A percentile compares a stretch with the other conserved stretches of the same genome.
These are phyloP conservation scores for Motacilla tschutschensis DNA, from an alignment of 2,113 vertebrate species.

Conservation along the genomic window DNA sequence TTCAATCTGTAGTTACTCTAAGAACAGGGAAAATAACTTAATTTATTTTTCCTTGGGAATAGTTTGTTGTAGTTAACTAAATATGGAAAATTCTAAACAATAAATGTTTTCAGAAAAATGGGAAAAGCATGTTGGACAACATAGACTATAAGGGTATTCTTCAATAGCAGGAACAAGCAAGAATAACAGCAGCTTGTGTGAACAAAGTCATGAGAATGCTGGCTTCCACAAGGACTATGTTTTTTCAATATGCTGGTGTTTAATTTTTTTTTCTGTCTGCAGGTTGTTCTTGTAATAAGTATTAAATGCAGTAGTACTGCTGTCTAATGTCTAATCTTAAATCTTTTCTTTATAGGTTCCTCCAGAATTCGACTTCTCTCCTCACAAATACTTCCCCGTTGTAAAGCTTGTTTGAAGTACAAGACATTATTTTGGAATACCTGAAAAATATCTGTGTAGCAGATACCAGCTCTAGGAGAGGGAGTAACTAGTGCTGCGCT, in stretches of 20 bases:
- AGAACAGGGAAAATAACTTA: not conserved
- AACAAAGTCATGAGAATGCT: not conserved
- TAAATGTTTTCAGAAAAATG: not conserved
- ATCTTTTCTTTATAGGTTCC: constrained; percentile 76
- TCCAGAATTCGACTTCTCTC: constrained; percentile 96
- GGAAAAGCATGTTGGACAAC: not conserved
- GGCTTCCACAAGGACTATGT: not conserved
- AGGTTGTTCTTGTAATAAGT: not conserved
- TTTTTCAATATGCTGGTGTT: not conserved
- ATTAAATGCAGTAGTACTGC: not conserved
- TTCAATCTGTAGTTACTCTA: not conserved
- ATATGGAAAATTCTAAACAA: not conserved
- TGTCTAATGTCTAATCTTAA: not conserved
- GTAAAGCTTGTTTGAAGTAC: constrained; percentile 91
- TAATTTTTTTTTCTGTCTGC: not conserved
- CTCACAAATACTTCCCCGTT: constrained; percentile 96
- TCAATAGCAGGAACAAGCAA: not conserved
- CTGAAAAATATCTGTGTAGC: not conserved
- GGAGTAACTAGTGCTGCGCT: not conserved
- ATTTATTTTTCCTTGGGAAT: not conserved
- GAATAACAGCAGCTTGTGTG: not conserved
- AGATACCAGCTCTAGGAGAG: not conserved
- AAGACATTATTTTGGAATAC: not conserved
- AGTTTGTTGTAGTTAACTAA: not conserved
- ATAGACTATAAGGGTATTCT: not conserved